These are phyloP conservation scores for Sisor rabdophorus DNA, from an alignment of 2,113 vertebrate species.

Conservation along the genomic window DNA sequence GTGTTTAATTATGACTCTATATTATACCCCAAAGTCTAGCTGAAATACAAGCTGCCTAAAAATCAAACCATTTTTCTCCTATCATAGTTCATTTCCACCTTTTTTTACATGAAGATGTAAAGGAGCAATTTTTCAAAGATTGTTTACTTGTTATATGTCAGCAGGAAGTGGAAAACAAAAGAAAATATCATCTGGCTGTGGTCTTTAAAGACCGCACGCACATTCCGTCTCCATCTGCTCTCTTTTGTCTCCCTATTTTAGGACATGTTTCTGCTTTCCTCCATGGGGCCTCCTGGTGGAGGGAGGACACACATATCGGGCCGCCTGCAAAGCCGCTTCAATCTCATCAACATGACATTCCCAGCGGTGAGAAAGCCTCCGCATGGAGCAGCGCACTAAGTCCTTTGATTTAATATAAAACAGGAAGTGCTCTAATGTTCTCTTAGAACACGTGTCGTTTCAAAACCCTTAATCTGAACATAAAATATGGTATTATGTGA, in stretches of 20 bases:
- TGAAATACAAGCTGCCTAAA: background rate
- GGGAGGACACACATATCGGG: conserved; percentile 78
- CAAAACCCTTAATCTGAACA: conserved; percentile 5
- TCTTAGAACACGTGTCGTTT: background rate
- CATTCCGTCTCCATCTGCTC: background rate
- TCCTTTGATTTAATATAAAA: conserved; percentile 7
- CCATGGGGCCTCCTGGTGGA: conserved; percentile 86
- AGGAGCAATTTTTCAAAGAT: background rate
- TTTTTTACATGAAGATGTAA: background rate
- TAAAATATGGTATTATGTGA: conserved; percentile 12
- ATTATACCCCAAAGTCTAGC: background rate
- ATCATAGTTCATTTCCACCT: background rate
- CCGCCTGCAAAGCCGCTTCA: conserved; percentile 84
- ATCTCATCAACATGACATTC: conserved; percentile 87
- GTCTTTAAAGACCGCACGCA: background rate
- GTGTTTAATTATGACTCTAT: background rate
- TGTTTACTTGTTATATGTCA: background rate
- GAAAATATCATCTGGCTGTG: background rate
- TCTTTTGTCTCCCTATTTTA: conserved; percentile 47
- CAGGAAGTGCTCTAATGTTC: conserved; percentile 2
- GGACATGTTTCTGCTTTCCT: conserved; percentile 83
- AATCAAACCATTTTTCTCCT: background rate
- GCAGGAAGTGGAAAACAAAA: background rate
- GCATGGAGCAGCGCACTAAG: background rate
- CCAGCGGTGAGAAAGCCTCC: conserved; percentile 72